Conservation (phyloP, 2,797 vertebrate species). For the Schizothorax lantsangensis region DNA sequence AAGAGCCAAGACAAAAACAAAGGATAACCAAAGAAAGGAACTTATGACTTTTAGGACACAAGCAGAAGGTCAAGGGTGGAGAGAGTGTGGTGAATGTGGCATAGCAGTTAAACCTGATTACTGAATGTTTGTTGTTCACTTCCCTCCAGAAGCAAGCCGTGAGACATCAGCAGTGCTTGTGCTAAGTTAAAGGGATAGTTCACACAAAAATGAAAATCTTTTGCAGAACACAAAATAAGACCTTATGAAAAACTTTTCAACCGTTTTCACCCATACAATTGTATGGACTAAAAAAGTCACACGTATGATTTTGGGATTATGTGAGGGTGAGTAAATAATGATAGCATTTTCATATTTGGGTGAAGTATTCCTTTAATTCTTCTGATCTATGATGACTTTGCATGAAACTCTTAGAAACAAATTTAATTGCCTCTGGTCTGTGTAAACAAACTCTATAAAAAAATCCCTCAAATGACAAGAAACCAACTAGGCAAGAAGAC, state of each 20-base stretch:
- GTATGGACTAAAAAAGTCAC: not conserved
- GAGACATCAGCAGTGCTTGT: not conserved
- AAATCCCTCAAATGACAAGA: not conserved
- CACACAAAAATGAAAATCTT: not conserved
- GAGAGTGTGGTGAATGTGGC: not conserved
- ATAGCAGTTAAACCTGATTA: not conserved
- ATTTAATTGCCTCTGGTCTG: not conserved
- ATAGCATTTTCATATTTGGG: not conserved
- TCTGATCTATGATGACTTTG: not conserved
- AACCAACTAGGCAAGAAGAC: slow-evolving; percentile 3
- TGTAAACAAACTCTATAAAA: not conserved
- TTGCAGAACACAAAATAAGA: not conserved
- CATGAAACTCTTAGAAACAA: not conserved
- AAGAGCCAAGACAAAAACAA: slow-evolving; percentile 9
- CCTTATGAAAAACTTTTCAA: no score
- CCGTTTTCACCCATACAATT: not conserved
- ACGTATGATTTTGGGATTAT: not conserved
- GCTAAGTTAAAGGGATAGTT: slow-evolving; percentile 2
- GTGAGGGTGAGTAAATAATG: no score
- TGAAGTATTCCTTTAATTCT: not conserved
- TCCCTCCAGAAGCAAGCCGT: not conserved
- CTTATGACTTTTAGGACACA: not conserved
- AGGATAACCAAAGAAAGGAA: not conserved
- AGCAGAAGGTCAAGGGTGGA: not conserved
- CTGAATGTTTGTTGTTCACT: not conserved